A percentile compares a stretch with the other conserved stretches of the same genome.
phyloP scores from a whole-genome alignment of 64 coral and sea anemone species.

The Pachyseris speciosa region DNA sequence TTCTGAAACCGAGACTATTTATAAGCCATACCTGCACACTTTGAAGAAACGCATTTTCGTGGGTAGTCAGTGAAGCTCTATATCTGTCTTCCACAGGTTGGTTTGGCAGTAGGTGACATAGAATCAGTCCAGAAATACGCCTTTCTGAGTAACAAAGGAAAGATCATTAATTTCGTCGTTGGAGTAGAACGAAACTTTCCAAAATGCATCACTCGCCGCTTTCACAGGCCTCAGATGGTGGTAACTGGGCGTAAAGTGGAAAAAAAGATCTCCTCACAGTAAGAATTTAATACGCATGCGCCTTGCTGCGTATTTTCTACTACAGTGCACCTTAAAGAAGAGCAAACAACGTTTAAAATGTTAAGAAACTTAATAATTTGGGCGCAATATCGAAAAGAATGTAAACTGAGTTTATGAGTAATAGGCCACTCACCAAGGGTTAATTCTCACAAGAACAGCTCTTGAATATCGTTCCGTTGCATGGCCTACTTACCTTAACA shows the following conservation, averaged over 20 bases:
- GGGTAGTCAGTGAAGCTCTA: neutral
- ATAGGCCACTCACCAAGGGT: too few species aligned
- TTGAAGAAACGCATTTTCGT: too few species aligned
- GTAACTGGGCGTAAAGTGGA: neutral
- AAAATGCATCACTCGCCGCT: slow-evolving; percentile 35
- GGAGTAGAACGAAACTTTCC: slow-evolving; percentile 61
- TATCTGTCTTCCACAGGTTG: slow-evolving; percentile 24
- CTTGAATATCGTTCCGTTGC: too few species aligned
- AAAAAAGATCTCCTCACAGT: slow-evolving; percentile 14
- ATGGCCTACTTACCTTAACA: too few species aligned
- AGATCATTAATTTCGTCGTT: slow-evolving; percentile 20
- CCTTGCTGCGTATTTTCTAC: neutral
- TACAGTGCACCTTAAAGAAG: too few species aligned
- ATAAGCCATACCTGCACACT: too few species aligned
- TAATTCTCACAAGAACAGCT: too few species aligned
- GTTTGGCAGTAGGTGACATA: slow-evolving; percentile 67
- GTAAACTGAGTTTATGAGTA: too few species aligned
- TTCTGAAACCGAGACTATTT: too few species aligned
- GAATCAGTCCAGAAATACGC: slow-evolving; percentile 58
- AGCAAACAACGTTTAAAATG: too few species aligned
- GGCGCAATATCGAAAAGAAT: too few species aligned
- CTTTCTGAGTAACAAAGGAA: slow-evolving; percentile 51
- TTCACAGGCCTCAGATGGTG: slow-evolving; percentile 37
- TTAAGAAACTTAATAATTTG: too few species aligned
- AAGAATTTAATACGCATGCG: neutral